Conservation (phyloP, 2,888 invertebrate species). For the Melitaea athalia region DNA sequence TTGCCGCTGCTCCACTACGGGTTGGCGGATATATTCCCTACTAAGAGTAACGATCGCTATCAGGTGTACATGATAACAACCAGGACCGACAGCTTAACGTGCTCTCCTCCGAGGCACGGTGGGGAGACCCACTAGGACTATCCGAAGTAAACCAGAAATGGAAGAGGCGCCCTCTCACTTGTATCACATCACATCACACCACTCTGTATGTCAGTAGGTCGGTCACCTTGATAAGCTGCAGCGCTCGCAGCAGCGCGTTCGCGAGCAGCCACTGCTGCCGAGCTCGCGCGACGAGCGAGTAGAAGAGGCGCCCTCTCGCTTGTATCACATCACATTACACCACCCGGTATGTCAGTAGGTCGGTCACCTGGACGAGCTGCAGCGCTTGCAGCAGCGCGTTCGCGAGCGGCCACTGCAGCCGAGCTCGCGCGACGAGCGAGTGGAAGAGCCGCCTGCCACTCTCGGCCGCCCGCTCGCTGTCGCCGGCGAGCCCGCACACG, state of each 20-base stretch:
- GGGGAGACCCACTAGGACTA: too few relatives aligned
- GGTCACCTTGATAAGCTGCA: slow-evolving; percentile 47
- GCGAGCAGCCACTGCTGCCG: slow-evolving; percentile 80
- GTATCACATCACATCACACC: slow-evolving; percentile 1
- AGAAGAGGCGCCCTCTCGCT: slow-evolving; percentile 70
- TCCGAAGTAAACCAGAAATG: too few relatives aligned
- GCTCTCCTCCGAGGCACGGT: slow-evolving; percentile 67
- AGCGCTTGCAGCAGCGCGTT: slow-evolving; percentile 85
- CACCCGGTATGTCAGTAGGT: too few relatives aligned
- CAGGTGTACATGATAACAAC: too few relatives aligned
- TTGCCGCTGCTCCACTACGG: too few relatives aligned
- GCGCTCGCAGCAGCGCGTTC: slow-evolving; percentile 84
- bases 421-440: slow-evolving; percentile 67
- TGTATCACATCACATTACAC: not conserved
- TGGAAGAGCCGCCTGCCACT: slow-evolving; percentile 73
- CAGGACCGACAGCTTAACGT: slow-evolving; percentile 91
- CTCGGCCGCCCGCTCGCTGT: slow-evolving; percentile 20
- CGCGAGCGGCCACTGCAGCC: slow-evolving; percentile 79
- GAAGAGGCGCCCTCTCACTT: slow-evolving; percentile 69
- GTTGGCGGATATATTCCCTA: too few relatives aligned
- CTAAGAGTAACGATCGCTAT: too few relatives aligned
- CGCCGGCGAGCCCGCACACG: slow-evolving; percentile 69
- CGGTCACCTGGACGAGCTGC: too few relatives aligned
- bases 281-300: slow-evolving; percentile 67
- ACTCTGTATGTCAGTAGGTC: too few relatives aligned